These are phyloP conservation scores for Cherax quadricarinatus DNA, from an alignment of 1,140 invertebrate species.

Conservation along the genomic window DNA sequence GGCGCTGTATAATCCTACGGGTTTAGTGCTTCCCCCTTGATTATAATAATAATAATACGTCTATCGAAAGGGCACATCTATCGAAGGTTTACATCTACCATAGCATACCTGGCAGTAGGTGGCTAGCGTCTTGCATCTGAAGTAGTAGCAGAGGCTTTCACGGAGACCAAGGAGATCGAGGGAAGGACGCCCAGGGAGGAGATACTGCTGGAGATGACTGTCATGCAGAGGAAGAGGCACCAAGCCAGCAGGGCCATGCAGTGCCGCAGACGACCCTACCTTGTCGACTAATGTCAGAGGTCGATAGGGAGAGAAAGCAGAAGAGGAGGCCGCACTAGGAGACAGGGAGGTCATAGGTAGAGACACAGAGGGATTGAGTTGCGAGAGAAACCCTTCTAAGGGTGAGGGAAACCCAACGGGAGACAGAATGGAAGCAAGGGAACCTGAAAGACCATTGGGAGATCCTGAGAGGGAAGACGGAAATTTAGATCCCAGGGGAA, in stretches of 20 bases:
- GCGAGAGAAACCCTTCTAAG: not conserved
- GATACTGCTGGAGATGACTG: not conserved
- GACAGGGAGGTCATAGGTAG: not conserved
- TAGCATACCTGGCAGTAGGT: conserved; percentile 33
- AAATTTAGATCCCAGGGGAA: not conserved
- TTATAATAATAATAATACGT: too few species aligned
- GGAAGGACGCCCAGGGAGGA: not conserved
- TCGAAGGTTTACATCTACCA: too few species aligned
- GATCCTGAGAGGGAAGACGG: not conserved
- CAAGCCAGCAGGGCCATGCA: not conserved
- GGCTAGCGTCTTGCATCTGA: conserved; percentile 20
- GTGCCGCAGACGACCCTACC: not conserved
- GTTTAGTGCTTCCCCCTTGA: too few species aligned
- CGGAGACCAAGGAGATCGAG: not conserved
- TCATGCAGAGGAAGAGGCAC: not conserved
- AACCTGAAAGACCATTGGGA: not conserved
- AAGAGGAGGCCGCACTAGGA: not conserved
- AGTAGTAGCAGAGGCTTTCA: conserved; percentile 14
- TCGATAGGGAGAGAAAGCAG: not conserved
- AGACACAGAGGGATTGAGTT: not conserved
- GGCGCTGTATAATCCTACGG: too few species aligned
- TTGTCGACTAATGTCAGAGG: conserved; percentile 7
- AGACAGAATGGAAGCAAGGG: not conserved
- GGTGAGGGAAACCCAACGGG: not conserved
- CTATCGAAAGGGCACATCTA: too few species aligned